A percentile compares a stretch with the other conserved stretches of the same genome.
phyloP scores from a whole-genome alignment of 2,888 invertebrate genomes.

The Polydrusus tereticollis region DNA sequence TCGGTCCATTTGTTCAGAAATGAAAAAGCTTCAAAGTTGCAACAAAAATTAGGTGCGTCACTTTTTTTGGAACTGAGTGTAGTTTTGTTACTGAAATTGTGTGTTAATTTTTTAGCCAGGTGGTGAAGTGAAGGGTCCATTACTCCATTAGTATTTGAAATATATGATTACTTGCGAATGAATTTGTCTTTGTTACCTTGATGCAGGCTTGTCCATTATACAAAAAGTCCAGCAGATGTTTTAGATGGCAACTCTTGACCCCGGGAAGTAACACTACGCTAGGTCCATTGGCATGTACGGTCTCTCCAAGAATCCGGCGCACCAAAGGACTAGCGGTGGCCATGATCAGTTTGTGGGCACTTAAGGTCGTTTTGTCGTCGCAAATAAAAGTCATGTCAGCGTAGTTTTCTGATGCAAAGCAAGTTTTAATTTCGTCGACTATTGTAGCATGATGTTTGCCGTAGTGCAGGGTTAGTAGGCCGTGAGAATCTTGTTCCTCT shows the following conservation, averaged over 20 bases:
- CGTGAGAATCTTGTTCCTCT: constrained; percentile 71
- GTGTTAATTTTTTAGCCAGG: too few relatives aligned
- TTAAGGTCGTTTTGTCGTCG: constrained; percentile 85
- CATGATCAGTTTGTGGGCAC: constrained; percentile 88
- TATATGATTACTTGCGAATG: too few relatives aligned
- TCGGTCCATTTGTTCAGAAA: too few relatives aligned
- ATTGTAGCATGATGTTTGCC: constrained; percentile 94
- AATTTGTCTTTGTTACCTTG: constrained; percentile 69
- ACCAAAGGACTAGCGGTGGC: constrained; percentile 90
- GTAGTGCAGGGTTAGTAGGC: constrained; percentile 90
- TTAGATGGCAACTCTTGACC: constrained; percentile 83
- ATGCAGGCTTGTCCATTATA: constrained; percentile 89
- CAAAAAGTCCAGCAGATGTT: constrained; percentile 85
- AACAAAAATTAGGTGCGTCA: too few relatives aligned
- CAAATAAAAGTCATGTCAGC: constrained; percentile 89
- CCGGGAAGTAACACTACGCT: constrained; percentile 89
- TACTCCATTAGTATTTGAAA: too few relatives aligned
- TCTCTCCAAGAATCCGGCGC: constrained; percentile 81
- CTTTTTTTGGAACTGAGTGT: too few relatives aligned
- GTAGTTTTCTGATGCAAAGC: constrained; percentile 88
- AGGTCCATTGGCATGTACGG: constrained; percentile 77
- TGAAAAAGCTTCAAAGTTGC: too few relatives aligned
- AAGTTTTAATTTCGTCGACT: constrained; percentile 90
- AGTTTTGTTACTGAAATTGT: too few relatives aligned
- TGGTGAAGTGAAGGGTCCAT: too few relatives aligned